phyloP scores from a whole-genome alignment of 1,140 invertebrate genomes.

The Venustaconcha ellipsiformis region DNA sequence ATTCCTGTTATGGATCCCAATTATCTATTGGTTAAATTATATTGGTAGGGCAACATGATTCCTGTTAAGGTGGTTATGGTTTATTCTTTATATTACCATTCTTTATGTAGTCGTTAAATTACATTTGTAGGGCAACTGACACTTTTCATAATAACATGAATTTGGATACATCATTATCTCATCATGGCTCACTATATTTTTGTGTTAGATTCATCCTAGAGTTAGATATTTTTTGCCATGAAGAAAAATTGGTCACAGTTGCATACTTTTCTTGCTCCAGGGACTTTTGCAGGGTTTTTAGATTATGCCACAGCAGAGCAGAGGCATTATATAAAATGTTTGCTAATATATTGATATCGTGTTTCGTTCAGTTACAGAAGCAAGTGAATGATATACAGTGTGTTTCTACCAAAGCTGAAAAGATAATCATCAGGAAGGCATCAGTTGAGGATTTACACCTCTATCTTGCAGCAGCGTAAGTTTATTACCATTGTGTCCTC shows the following conservation, averaged over 20 bases:
- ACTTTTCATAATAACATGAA: neutral
- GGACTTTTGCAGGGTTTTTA: too few species aligned
- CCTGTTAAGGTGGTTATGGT: neutral
- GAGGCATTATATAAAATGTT: too few species aligned
- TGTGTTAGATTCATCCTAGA: neutral
- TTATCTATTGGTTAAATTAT: neutral
- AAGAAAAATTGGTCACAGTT: neutral
- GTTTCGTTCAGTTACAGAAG: constrained; percentile 45
- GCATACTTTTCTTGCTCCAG: too few species aligned
- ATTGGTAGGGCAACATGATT: neutral
- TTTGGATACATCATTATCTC: neutral
- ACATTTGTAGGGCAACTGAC: neutral
- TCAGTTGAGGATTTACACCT: constrained; percentile 42
- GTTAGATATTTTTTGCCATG: neutral
- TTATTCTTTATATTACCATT: too few species aligned
- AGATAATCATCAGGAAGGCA: constrained; percentile 48
- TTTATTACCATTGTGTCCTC: constrained; percentile 13
- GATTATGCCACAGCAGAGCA: too few species aligned
- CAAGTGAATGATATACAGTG: constrained; percentile 49
- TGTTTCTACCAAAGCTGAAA: constrained; percentile 50
- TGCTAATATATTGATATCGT: constrained; percentile 16
- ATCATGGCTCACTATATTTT: neutral
- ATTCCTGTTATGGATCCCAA: neutral
- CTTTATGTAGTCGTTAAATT: neutral
- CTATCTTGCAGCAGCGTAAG: constrained; percentile 54